Evolutionary conservation across 2,113 vertebrate genomes (phyloP).

Genomic region (Saimiri boliviensis): DNA sequence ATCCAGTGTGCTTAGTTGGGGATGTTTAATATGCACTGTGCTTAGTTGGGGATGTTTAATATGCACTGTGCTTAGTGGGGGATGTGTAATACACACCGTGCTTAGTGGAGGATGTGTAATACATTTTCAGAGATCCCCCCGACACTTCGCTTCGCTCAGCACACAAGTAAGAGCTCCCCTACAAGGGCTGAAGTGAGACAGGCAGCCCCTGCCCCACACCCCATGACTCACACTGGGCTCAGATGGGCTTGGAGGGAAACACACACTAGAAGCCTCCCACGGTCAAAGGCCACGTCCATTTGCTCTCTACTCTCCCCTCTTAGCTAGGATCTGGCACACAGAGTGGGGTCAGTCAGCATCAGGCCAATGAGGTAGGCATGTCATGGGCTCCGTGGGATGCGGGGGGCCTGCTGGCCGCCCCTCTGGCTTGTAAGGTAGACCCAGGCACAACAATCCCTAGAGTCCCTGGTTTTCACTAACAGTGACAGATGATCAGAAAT

Average conservation of each 20-base stretch:
- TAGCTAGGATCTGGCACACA: neutral
- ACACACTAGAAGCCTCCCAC: neutral
- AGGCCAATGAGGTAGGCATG: fast-evolving
- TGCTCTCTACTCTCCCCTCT: neutral
- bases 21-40: neutral
- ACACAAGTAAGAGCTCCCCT: neutral
- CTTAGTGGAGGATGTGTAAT: neutral
- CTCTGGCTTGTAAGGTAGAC: neutral
- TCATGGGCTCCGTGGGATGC: fast-evolving
- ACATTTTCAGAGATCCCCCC: constrained; percentile 57
- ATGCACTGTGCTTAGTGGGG: neutral
- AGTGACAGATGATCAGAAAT: neutral
- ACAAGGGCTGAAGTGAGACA: neutral
- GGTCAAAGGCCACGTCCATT: neutral
- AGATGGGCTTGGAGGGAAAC: neutral
- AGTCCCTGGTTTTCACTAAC: neutral
- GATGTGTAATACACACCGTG: neutral
- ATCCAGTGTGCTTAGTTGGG: too few relatives aligned
- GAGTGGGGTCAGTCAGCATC: fast-evolving
- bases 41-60: neutral
- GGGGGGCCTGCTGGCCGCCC: neutral
- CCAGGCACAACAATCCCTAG: neutral
- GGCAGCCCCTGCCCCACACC: neutral
- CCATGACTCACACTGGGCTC: fast-evolving
- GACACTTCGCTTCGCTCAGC: neutral